Evolutionary conservation across 1,140 invertebrate species (phyloP).

Genomic region (Anagrus nilaparvatae): DNA sequence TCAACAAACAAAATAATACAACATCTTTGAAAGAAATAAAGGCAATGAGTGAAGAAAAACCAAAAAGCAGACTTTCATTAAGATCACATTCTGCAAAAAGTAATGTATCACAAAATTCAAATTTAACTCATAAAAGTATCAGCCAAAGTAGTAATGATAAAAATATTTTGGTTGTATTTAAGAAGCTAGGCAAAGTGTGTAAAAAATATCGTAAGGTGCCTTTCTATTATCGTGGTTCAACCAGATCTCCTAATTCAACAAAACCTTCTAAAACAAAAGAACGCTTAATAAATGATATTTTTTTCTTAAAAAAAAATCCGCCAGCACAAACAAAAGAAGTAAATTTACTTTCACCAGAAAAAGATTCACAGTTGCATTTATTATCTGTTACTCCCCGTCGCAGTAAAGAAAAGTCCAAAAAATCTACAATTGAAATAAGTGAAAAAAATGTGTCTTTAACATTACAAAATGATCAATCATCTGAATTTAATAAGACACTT

Average conservation of each 20-base stretch:
- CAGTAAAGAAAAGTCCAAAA: not conserved
- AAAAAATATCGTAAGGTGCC: slow-evolving; percentile 4
- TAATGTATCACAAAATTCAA: not conserved
- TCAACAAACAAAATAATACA: too few species aligned
- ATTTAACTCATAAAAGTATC: not conserved
- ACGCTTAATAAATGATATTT: too few species aligned
- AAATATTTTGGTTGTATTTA: slow-evolving; percentile 9
- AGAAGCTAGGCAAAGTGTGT: slow-evolving; percentile 15
- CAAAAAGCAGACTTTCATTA: slow-evolving; percentile 8
- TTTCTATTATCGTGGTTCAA: slow-evolving; percentile 3
- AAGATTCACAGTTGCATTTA: slow-evolving; percentile 19
- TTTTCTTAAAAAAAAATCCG: too few species aligned
- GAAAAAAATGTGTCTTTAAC: not conserved
- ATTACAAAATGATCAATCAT: not conserved
- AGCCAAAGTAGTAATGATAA: not conserved
- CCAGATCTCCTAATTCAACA: too few species aligned
- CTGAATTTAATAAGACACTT: slow-evolving; percentile 6
- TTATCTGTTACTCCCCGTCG: not conserved
- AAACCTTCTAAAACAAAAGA: slow-evolving; percentile 3
- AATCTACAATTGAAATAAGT: not conserved
- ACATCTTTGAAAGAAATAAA: too few species aligned
- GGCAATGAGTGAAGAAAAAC: slow-evolving; percentile 9
- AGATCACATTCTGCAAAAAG: not conserved
- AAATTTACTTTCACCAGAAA: slow-evolving; percentile 15
- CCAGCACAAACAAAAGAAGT: not conserved